Conservation (phyloP, 2,797 vertebrate species). For the Anguilla megastoma region DNA sequence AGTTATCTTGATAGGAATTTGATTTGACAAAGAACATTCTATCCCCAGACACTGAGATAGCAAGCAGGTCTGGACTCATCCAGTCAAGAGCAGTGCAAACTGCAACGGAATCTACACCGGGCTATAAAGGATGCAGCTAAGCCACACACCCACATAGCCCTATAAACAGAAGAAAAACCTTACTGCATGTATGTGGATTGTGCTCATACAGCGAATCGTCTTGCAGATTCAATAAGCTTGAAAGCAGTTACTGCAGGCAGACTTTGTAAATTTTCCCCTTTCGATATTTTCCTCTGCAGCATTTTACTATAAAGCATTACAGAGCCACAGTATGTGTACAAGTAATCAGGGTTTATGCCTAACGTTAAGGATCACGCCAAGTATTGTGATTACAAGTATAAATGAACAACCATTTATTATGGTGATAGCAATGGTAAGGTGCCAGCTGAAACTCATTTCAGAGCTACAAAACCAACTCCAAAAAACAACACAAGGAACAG, state of each 20-base stretch:
- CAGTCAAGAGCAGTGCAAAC: neutral
- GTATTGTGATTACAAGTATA: neutral
- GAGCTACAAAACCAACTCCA: neutral
- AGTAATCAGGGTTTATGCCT: conserved; percentile 6
- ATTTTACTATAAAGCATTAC: neutral
- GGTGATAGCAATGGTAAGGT: neutral
- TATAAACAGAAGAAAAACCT: too few species aligned
- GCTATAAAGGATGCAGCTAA: conserved; percentile 53
- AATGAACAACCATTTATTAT: neutral
- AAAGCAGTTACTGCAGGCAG: conserved; percentile 28
- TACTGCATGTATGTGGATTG: neutral
- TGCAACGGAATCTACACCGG: neutral
- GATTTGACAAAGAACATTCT: conserved; percentile 57
- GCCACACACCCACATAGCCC: neutral
- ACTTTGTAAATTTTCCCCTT: conserved; percentile 33
- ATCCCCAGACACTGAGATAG: neutral
- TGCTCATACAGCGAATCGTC: neutral
- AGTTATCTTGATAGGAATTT: conserved; percentile 48
- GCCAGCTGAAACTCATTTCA: neutral
- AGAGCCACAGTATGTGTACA: neutral
- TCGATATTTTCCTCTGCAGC: neutral
- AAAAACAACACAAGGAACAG: neutral
- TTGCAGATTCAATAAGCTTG: neutral
- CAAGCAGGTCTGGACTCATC: neutral
- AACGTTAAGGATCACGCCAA: conserved; percentile 38